Conservation (phyloP, 1,140 invertebrate species). For the Psilanteris sp. region DNA sequence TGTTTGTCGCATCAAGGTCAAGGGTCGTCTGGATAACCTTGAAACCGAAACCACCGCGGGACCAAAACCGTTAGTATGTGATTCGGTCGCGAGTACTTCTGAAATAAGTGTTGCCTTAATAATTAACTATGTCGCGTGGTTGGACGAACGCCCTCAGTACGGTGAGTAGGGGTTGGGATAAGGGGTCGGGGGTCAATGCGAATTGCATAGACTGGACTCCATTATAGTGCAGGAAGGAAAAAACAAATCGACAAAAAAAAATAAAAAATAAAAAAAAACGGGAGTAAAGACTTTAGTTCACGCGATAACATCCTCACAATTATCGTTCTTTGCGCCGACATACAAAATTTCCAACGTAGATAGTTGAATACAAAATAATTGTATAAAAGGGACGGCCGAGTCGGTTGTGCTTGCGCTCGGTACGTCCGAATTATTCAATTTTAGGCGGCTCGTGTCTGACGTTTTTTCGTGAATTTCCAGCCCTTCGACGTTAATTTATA, state of each 20-base stretch:
- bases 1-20: too few species aligned
- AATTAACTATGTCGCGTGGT: constrained; percentile 66
- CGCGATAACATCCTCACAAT: constrained; percentile 65
- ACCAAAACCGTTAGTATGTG: too few species aligned
- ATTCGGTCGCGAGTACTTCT: constrained; percentile 31
- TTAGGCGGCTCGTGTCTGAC: constrained; percentile 32
- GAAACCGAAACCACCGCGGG: too few species aligned
- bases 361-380: constrained; percentile 30
- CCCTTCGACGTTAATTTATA: constrained; percentile 34
- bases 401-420: constrained; percentile 11
- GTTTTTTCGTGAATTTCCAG: constrained; percentile 36
- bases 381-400: constrained; percentile 18
- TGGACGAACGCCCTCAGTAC: too few species aligned
- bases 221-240: too few species aligned
- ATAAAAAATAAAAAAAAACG: too few species aligned
- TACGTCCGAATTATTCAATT: constrained; percentile 25
- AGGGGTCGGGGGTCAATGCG: too few species aligned
- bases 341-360: constrained; percentile 34
- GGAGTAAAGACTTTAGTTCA: constrained; percentile 64
- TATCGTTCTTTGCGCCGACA: constrained; percentile 39
- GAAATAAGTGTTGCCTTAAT: constrained; percentile 75
- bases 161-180: too few species aligned
- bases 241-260: too few species aligned
- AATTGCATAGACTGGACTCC: too few species aligned
- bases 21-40: too few species aligned